Evolutionary conservation across 2,888 invertebrate genomes (phyloP).

Genomic region (Macropis europaea): DNA sequence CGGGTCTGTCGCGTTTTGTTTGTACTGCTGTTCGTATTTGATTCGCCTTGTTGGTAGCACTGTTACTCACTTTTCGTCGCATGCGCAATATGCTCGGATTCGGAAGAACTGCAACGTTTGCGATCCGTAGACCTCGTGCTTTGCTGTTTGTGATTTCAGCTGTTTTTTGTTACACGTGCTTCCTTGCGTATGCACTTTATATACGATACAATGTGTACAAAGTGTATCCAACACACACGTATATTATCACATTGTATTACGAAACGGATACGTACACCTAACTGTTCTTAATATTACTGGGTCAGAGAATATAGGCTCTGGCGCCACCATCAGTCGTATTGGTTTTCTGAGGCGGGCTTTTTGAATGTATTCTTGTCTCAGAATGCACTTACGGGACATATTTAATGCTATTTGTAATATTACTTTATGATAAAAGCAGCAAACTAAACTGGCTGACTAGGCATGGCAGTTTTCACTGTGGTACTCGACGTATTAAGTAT

Average conservation of each 20-base stretch:
- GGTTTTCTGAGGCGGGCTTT: conserved; percentile 46
- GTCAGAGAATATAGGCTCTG: conserved; percentile 18
- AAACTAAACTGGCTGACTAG: too few relatives aligned
- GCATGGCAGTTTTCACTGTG: too few relatives aligned
- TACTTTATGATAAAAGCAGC: too few relatives aligned
- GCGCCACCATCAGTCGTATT: conserved; percentile 51
- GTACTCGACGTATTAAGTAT: too few relatives aligned
- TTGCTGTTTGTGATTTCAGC: not conserved
- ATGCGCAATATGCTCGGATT: conserved; percentile 31
- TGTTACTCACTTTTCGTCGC: conserved; percentile 45
- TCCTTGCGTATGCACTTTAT: not conserved
- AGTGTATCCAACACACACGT: not conserved
- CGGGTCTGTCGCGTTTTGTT: too few relatives aligned
- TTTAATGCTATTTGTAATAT: too few relatives aligned
- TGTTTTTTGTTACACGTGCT: conserved; percentile 1
- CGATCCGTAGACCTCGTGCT: not conserved
- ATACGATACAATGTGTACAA: not conserved
- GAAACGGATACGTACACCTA: conserved; percentile 4
- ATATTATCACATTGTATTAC: conserved; percentile 11
- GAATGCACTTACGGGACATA: too few relatives aligned
- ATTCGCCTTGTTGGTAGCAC: not conserved
- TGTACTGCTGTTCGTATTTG: too few relatives aligned
- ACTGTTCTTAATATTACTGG: conserved; percentile 12
- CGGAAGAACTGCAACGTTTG: conserved; percentile 4
- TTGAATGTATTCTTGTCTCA: conserved; percentile 15